Percentiles rank a stretch among this genome's conserved stretches.
Conservation (phyloP, 2,113 vertebrate genomes). For the Beaufortia kweichowensis region DNA sequence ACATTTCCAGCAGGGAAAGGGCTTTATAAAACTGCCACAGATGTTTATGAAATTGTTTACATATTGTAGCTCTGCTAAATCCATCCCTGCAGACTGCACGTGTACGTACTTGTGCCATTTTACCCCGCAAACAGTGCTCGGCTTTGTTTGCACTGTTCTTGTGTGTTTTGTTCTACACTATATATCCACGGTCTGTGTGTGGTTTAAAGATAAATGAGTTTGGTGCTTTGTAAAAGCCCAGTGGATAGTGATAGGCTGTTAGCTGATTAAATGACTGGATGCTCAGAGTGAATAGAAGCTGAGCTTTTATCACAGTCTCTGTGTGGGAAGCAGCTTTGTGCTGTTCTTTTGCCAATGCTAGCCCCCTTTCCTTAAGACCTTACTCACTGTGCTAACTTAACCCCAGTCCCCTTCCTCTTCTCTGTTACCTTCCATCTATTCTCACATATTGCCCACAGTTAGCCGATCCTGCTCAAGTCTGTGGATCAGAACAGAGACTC, state of each 20-base stretch:
- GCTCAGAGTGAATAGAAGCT: slow-evolving; percentile 4
- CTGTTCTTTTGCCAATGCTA: slow-evolving; percentile 5
- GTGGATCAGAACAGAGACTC: not conserved
- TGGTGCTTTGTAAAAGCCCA: not conserved
- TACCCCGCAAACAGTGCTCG: not conserved
- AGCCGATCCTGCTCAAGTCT: not conserved
- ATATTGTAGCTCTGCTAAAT: not conserved
- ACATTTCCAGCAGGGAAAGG: too few species aligned
- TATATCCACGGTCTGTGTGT: slow-evolving; percentile 14
- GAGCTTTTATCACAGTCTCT: slow-evolving; percentile 30
- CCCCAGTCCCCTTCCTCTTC: not conserved
- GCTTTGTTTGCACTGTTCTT: slow-evolving; percentile 16
- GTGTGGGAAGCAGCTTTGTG: slow-evolving; percentile 4
- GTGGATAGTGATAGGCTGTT: slow-evolving; percentile 15
- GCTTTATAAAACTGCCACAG: too few species aligned
- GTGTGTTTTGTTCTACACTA: slow-evolving; percentile 10
- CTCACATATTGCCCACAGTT: not conserved
- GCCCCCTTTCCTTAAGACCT: not conserved
- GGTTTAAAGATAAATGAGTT: slow-evolving; percentile 17
- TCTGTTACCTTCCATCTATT: not conserved
- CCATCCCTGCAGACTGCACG: not conserved
- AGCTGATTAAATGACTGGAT: slow-evolving; percentile 14
- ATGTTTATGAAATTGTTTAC: not conserved
- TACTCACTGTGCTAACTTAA: not conserved
- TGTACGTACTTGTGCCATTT: not conserved